Evolutionary conservation across 2,113 vertebrate genomes (phyloP).

Genomic region (Clupea harengus): DNA sequence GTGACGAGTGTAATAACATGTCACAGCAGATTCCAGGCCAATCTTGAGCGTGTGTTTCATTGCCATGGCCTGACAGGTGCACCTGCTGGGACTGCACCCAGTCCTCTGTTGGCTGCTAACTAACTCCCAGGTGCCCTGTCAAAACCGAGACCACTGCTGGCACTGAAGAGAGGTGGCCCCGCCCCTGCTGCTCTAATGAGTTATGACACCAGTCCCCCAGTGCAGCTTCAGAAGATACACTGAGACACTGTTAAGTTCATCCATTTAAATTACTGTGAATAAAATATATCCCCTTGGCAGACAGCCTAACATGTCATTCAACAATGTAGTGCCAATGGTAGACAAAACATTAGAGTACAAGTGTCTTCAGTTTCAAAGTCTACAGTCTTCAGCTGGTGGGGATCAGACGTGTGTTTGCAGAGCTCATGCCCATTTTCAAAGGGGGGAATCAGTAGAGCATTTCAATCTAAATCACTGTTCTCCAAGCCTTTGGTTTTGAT

Average conservation of each 20-base stretch:
- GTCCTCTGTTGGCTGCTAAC: background rate
- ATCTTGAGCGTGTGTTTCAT: background rate
- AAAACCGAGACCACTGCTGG: background rate
- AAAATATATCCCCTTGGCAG: constrained; percentile 7
- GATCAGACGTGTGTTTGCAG: background rate
- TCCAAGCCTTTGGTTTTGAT: background rate
- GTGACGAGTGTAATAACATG: constrained; percentile 30
- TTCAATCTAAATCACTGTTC: background rate
- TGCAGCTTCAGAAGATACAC: background rate
- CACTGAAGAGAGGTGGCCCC: background rate
- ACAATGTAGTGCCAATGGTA: background rate
- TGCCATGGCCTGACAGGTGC: constrained; percentile 26
- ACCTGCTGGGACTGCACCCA: constrained; percentile 14
- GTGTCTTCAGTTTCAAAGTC: background rate
- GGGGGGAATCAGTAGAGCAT: background rate
- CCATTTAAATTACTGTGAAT: background rate
- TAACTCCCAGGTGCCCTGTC: constrained; percentile 29
- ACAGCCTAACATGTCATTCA: background rate
- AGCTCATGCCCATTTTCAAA: background rate
- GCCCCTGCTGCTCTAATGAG: background rate
- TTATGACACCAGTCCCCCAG: constrained; percentile 1
- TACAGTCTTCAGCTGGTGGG: background rate
- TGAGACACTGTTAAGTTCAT: constrained; percentile 6
- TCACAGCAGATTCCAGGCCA: constrained; percentile 27
- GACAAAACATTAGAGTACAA: background rate